phyloP scores from a whole-genome alignment of 2,797 vertebrate species.

The Tinamus major region DNA sequence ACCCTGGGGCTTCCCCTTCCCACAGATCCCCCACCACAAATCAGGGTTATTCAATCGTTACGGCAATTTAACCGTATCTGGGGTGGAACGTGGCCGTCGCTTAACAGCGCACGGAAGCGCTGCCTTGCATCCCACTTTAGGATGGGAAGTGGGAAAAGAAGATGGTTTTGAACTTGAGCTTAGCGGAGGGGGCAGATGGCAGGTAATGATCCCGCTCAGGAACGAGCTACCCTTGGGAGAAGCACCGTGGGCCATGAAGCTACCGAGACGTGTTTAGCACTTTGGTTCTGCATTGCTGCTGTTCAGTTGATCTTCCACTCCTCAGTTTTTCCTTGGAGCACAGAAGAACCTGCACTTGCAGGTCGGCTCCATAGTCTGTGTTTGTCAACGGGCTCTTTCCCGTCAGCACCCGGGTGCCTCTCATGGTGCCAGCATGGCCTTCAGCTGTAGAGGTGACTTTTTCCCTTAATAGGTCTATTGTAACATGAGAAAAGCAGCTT shows the following conservation, averaged over 20 bases:
- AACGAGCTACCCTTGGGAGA: background rate
- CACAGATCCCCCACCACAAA: background rate
- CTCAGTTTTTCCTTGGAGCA: background rate
- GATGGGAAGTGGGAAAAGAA: slow-evolving; percentile 61
- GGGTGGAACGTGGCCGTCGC: background rate
- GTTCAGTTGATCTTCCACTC: slow-evolving; percentile 36
- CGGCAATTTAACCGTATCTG: background rate
- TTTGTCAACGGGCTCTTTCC: background rate
- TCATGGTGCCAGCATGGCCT: background rate
- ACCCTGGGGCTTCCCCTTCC: background rate
- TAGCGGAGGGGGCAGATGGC: background rate
- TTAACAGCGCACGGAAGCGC: background rate
- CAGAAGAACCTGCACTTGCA: background rate
- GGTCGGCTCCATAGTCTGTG: background rate
- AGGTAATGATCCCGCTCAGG: slow-evolving; percentile 46
- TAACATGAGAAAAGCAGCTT: background rate
- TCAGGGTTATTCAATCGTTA: background rate
- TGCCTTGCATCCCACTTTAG: slow-evolving; percentile 34
- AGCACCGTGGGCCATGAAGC: slow-evolving; percentile 33
- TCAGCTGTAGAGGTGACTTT: slow-evolving; percentile 7
- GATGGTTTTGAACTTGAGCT: slow-evolving; percentile 71
- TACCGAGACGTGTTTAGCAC: background rate
- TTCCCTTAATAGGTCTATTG: background rate
- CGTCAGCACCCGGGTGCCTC: background rate
- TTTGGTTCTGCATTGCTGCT: slow-evolving; percentile 47